These are phyloP conservation scores for Gastracanthus pulcherrimus DNA, from an alignment of 2,888 invertebrate genomes.

Conservation along the genomic window DNA sequence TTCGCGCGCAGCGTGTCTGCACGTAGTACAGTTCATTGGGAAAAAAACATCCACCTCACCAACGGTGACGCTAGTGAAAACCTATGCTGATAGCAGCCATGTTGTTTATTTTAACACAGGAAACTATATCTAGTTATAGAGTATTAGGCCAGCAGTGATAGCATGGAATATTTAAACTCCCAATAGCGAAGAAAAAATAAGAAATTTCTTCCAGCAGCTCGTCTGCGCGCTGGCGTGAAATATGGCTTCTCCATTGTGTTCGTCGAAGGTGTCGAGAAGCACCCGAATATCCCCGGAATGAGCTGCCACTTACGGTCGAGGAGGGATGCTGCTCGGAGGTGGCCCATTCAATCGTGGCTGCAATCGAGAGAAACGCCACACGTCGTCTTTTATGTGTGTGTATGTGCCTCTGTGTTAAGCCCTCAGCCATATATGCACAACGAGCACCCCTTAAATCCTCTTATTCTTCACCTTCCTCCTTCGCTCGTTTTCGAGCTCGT, in stretches of 20 bases:
- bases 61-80: too few relatives aligned
- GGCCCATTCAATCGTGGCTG: conserved; percentile 17
- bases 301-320: conserved; percentile 69
- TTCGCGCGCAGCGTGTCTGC: neutral
- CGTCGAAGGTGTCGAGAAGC: conserved; percentile 30
- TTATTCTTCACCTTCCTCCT: neutral
- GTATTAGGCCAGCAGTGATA: too few relatives aligned
- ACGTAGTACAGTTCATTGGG: too few relatives aligned
- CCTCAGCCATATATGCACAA: neutral
- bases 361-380: neutral
- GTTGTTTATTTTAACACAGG: too few relatives aligned
- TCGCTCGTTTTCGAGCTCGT: neutral
- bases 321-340: neutral
- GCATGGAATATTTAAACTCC: too few relatives aligned
- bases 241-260: neutral
- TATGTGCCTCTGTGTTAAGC: neutral
- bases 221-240: neutral
- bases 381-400: neutral
- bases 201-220: neutral
- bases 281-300: conserved; percentile 61
- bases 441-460: neutral
- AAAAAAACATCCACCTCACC: too few relatives aligned
- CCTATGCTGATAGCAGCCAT: too few relatives aligned
- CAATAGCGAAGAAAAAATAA: neutral
- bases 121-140: neutral